Conservation (phyloP, 2,797 vertebrate genomes). For the Pogonophryne albipinna region DNA sequence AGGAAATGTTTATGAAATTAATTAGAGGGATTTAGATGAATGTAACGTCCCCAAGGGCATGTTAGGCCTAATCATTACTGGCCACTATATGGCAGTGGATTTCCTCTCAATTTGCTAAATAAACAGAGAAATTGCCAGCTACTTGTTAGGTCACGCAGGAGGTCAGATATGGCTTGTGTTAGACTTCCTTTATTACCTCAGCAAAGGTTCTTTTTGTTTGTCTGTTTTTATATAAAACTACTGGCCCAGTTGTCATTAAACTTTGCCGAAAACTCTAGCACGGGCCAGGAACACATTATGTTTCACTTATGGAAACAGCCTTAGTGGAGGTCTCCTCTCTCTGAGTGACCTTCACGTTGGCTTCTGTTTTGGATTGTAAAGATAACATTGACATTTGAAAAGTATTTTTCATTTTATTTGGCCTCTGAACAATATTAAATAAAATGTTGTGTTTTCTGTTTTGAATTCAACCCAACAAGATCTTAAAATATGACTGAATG, state of each 20-base stretch:
- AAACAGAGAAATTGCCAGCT: conserved; percentile 40
- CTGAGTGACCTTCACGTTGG: not conserved
- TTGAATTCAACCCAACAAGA: conserved; percentile 12
- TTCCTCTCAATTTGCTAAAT: conserved; percentile 46
- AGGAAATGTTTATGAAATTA: conserved; percentile 30
- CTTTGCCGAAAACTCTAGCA: no score
- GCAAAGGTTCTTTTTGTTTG: no score
- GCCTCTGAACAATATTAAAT: not conserved
- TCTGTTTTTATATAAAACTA: no score
- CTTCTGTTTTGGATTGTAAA: conserved; percentile 17
- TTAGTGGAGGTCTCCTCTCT: no score
- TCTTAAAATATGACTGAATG: conserved; percentile 13
- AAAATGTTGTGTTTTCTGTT: conserved; percentile 16
- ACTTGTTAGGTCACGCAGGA: conserved; percentile 15
- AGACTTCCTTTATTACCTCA: not conserved
- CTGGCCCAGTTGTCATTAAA: no score
- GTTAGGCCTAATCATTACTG: conserved; percentile 30
- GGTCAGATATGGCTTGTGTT: conserved; percentile 12
- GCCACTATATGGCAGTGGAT: conserved; percentile 38
- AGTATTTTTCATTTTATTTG: not conserved
- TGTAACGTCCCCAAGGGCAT: conserved; percentile 22
- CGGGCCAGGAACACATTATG: no score
- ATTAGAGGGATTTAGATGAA: conserved; percentile 41
- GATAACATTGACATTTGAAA: not conserved
- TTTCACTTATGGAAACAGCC: no score